Conservation (phyloP, 2,113 vertebrate species). For the Pelodiscus sinensis region DNA sequence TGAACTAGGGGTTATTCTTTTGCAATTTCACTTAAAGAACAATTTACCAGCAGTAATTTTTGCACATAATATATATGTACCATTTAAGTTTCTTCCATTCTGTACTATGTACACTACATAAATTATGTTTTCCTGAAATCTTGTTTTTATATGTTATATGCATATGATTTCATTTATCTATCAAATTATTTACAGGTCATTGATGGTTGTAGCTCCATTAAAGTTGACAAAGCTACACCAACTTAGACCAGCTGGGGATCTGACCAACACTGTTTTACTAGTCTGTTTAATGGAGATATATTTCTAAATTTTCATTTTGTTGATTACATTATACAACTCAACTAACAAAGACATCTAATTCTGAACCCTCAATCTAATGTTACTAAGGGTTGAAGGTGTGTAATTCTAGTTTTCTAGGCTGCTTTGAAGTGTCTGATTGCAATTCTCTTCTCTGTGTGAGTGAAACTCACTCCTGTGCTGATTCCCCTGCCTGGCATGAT, state of each 20-base stretch:
- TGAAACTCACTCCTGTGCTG: neutral
- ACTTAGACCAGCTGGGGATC: neutral
- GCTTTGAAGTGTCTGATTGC: neutral
- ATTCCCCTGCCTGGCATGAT: neutral
- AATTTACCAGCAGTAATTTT: neutral
- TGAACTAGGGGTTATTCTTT: neutral
- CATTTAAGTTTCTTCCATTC: neutral
- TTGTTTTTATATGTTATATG: neutral
- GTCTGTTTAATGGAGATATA: neutral
- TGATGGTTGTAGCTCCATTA: neutral
- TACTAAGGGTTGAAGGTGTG: neutral
- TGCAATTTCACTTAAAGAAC: neutral
- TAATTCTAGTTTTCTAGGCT: neutral
- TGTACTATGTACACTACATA: neutral
- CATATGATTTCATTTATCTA: neutral
- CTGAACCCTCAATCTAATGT: neutral
- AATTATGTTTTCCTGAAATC: neutral
- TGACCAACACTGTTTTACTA: neutral
- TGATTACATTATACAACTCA: neutral
- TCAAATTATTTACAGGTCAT: neutral
- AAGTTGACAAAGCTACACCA: neutral
- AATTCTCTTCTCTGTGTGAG: neutral
- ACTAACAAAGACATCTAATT: neutral
- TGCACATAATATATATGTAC: neutral
- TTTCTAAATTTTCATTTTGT: neutral